Percentiles rank a stretch among this genome's conserved stretches.
phyloP scores from a whole-genome alignment of 1,140 invertebrate genomes.

The Pomacea maculata region DNA sequence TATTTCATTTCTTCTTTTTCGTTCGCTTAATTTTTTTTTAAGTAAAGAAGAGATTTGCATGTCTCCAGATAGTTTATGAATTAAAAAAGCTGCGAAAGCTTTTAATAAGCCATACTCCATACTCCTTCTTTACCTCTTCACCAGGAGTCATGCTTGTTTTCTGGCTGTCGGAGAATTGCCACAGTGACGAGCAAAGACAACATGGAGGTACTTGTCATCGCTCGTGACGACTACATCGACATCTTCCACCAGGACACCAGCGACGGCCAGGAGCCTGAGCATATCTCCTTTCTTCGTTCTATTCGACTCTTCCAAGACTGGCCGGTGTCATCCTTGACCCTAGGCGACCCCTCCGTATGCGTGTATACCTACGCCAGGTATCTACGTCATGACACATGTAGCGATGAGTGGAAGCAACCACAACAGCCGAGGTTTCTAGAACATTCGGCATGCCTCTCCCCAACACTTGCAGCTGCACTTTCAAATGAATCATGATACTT shows the following conservation, averaged over 20 bases:
- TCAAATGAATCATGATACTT: neutral
- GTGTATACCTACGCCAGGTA: constrained; percentile 62
- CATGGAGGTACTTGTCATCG: constrained; percentile 62
- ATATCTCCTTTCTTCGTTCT: constrained; percentile 53
- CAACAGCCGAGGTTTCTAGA: neutral
- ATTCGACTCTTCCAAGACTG: constrained; percentile 50
- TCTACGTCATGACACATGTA: neutral
- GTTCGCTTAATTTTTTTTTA: no score
- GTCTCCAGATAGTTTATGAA: no score
- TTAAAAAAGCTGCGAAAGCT: no score
- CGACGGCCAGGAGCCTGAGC: constrained; percentile 56
- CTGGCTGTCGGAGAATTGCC: constrained; percentile 56
- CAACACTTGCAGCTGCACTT: neutral
- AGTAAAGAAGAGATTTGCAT: no score
- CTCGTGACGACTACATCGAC: constrained; percentile 62
- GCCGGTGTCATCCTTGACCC: constrained; percentile 57
- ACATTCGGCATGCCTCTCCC: neutral
- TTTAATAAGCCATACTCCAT: neutral
- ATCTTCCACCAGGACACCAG: constrained; percentile 60
- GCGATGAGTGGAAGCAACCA: neutral
- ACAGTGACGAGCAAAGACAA: constrained; percentile 61
- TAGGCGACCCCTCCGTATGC: constrained; percentile 57
- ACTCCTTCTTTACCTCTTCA: neutral
- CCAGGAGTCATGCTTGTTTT: constrained; percentile 63
- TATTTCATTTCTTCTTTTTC: no score